Base-by-base conservation (phyloP, 2,113 vertebrate genomes). In the Leiothrix lutea region DNA sequence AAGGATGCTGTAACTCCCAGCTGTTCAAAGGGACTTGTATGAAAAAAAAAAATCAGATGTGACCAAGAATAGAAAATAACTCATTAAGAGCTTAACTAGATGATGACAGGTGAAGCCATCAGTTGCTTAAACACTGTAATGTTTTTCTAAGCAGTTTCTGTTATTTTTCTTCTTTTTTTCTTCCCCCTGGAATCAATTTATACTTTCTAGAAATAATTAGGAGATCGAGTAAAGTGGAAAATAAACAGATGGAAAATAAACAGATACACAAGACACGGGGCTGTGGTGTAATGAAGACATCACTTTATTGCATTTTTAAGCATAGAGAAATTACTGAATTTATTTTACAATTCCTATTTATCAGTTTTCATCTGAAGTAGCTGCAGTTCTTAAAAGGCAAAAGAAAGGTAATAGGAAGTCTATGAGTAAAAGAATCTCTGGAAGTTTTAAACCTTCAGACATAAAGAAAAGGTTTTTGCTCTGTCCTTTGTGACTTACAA, bases 1-100 rank as follows among this genome's bases (percentile, higher is more conserved):
- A 99, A 99, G 97, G 97, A 94, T 96, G 96, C 95, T 97, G 96
- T 96, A 99, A 98, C 98, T 99, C 98, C 98, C 98, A 98, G 98
- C 98, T 98, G 99, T 99, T 99, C 99, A 99, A 99, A 99, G 98
- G 98, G 98, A 99, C 98, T 98, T 94, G 89, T 98, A 98, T 98
- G 96, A 98, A 98, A 98, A 84, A 86, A 75, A 94, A 98, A 99
- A 99, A 98, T 99, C 98, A 97, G 98, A 99, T 99, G 98, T 99
- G 99, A 99, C 98, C 98, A 98, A 98, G 99, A 98, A 98, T 98
- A 98, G 98, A 98, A 98, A 98, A 98, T 98, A 98, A 97, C 98
- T 99, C 98, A 99, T 99, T 99, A 99, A 98, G 98, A 97, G 98
- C 98, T 98, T 98, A 98, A 99, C 98, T 98, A 97, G 97, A 98